These are phyloP conservation scores for Aporophyla nigra DNA, from an alignment of 2,888 invertebrate genomes.

Conservation along the genomic window DNA sequence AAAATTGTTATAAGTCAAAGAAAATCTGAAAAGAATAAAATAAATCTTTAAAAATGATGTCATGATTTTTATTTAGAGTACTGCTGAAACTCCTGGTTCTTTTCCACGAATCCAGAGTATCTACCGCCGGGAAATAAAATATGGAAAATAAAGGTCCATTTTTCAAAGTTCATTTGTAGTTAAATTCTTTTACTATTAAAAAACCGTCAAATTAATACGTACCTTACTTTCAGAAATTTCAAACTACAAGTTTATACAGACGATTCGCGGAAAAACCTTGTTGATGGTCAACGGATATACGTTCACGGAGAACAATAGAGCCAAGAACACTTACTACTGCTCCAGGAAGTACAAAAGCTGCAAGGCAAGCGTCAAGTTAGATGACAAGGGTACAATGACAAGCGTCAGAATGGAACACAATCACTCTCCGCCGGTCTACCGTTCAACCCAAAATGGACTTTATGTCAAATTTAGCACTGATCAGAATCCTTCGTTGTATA, in stretches of 20 bases:
- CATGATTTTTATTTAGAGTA: not conserved
- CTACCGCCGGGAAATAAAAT: not conserved
- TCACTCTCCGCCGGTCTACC: conserved; percentile 73
- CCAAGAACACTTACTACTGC: conserved; percentile 69
- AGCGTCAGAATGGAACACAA: conserved; percentile 56
- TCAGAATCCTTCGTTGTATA: conserved; percentile 30
- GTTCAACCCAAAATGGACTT: conserved; percentile 50
- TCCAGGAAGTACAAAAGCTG: conserved; percentile 67
- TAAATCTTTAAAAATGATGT: not conserved
- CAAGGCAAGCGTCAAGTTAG: conserved; percentile 64
- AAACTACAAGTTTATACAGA: conserved; percentile 64
- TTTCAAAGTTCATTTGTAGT: not conserved
- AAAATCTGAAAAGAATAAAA: not conserved
- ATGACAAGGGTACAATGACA: conserved; percentile 50
- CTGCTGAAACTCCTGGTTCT: not conserved
- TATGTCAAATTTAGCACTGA: conserved; percentile 60
- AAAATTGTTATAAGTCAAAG: not conserved
- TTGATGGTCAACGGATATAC: conserved; percentile 68
- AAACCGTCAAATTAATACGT: not conserved
- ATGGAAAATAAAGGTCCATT: not conserved
- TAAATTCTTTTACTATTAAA: not conserved
- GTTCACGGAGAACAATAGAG: conserved; percentile 72
- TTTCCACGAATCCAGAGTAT: not conserved
- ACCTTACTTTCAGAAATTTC: conserved; percentile 38
- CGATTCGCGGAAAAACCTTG: conserved; percentile 68